A percentile compares a stretch with the other conserved stretches of the same genome.
Evolutionary conservation across 53 echinoderm and acorn worm genomes (phyloP).

Genomic region (Temnopleurus reevesii): DNA sequence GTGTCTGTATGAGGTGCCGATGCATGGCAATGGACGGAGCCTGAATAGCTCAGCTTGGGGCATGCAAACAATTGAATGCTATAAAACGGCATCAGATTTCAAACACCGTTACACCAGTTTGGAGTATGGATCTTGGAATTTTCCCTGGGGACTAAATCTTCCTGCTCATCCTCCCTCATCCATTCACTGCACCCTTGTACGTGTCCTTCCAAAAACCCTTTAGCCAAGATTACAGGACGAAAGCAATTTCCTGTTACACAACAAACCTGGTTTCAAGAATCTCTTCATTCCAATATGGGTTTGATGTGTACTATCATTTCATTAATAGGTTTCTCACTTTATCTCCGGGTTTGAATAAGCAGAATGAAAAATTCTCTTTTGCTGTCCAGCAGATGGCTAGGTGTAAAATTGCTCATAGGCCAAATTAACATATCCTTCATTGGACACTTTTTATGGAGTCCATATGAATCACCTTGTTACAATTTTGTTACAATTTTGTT

Average conservation of each 20-base stretch:
- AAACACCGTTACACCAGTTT: not conserved
- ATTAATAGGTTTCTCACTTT: not conserved
- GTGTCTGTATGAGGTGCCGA: not conserved
- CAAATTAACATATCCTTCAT: not conserved
- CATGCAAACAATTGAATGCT: conserved; percentile 42
- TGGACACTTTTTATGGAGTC: no score
- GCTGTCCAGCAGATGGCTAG: conserved; percentile 18
- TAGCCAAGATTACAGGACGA: not conserved
- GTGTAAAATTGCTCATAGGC: not conserved
- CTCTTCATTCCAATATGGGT: not conserved
- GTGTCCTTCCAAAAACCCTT: not conserved
- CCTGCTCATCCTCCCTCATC: not conserved
- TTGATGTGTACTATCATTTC: not conserved
- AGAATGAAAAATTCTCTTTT: not conserved
- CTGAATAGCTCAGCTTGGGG: conserved; percentile 38
- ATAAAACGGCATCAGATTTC: conserved; percentile 18
- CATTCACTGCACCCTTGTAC: not conserved
- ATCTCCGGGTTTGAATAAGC: not conserved
- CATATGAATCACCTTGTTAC: no score
- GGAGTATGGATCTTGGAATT: not conserved
- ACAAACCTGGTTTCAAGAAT: not conserved
- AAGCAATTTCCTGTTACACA: not conserved
- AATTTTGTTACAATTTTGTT: not conserved
- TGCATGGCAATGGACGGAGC: not conserved
- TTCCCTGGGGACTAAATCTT: not conserved